These are phyloP conservation scores for Noctua pronuba DNA, from an alignment of 2,888 invertebrate species.

Conservation along the genomic window DNA sequence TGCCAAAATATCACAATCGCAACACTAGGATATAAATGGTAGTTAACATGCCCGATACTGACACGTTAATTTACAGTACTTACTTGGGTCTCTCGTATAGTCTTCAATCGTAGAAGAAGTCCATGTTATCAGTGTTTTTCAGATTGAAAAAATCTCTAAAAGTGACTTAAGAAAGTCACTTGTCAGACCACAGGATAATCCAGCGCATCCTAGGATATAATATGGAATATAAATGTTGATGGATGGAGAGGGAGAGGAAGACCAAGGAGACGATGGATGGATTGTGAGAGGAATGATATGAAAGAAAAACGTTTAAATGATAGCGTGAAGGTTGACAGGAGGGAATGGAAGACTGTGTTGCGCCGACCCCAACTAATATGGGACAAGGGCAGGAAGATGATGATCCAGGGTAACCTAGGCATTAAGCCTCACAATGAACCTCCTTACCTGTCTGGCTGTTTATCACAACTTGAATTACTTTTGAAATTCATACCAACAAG, in stretches of 20 bases:
- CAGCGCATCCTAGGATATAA: no score
- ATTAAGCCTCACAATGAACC: neutral
- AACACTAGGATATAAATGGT: neutral
- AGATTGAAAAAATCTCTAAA: neutral
- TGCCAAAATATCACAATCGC: neutral
- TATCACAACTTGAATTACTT: neutral
- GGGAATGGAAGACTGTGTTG: no score
- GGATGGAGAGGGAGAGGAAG: no score
- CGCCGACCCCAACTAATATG: no score
- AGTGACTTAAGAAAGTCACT: neutral
- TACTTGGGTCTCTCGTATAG: neutral
- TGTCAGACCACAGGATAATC: neutral
- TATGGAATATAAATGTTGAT: no score
- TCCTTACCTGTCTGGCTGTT: neutral
- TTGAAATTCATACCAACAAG: neutral
- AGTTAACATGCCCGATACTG: neutral
- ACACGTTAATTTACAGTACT: neutral
- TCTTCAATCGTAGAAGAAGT: neutral
- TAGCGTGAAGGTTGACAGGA: no score
- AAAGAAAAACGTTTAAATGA: no score
- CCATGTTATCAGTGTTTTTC: neutral
- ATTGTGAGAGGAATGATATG: no score
- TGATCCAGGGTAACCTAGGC: neutral
- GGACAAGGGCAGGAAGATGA: no score
- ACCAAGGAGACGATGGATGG: no score